Percentiles rank a stretch among this genome's conserved stretches.
Evolutionary conservation across 2,797 vertebrate species (phyloP).

Genomic region (Diceros bicornis): DNA sequence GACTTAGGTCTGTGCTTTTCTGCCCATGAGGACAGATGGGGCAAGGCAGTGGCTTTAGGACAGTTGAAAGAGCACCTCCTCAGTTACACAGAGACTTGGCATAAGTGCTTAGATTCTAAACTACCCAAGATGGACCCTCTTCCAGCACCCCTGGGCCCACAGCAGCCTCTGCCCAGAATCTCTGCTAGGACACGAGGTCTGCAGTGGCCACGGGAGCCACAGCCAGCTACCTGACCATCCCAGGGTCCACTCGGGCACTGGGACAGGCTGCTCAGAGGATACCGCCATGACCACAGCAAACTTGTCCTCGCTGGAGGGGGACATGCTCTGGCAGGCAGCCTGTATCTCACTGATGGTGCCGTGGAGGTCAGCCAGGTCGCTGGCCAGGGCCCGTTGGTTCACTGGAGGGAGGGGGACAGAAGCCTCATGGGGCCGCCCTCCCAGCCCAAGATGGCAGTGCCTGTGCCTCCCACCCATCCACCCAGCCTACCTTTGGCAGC

Average conservation of each 20-base stretch:
- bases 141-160: not conserved
- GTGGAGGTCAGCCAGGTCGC: conserved; percentile 96
- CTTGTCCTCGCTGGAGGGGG: conserved; percentile 94
- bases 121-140: not conserved
- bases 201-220: not conserved
- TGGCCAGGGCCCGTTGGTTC: conserved; percentile 95
- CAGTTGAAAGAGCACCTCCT: not conserved
- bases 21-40: not conserved
- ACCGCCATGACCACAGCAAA: conserved; percentile 96
- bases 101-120: not conserved
- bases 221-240: no score
- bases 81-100: not conserved
- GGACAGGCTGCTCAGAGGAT: conserved; percentile 89
- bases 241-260: not conserved
- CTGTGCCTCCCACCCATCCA: not conserved
- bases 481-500: conserved; percentile 96
- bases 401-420: conserved; percentile 88
- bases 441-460: not conserved
- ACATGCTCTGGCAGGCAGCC: conserved; percentile 94
- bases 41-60: not conserved
- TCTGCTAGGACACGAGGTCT: not conserved
- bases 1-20: not conserved
- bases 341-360: conserved; percentile 96
- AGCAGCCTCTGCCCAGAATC: not conserved
- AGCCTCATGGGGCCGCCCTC: not conserved